Conservation (phyloP, 2,888 invertebrate genomes). For the Chymomyza procnemis region DNA sequence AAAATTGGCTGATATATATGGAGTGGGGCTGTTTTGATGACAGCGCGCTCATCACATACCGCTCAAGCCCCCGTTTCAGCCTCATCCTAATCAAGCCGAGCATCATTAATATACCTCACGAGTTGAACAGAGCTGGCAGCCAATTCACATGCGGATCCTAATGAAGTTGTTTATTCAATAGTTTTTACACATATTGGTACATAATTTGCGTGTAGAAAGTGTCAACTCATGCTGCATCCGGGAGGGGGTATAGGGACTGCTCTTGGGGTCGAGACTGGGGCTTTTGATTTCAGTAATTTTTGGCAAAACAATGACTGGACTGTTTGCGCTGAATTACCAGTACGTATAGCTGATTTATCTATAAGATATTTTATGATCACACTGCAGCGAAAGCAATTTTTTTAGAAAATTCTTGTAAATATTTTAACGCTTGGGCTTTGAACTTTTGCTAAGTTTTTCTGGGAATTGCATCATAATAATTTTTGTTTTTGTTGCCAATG, state of each 20-base stretch:
- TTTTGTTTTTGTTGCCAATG: conserved; percentile 39
- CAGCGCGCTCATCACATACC: not conserved
- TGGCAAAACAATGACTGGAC: not conserved
- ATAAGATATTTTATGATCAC: too few species aligned
- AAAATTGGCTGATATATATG: conserved; percentile 14
- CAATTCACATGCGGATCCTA: conserved; percentile 58
- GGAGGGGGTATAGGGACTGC: too few species aligned
- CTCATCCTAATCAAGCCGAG: not conserved
- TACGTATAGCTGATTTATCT: too few species aligned
- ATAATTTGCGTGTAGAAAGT: conserved; percentile 49
- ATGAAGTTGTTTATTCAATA: conserved; percentile 67
- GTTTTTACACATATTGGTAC: conserved; percentile 52
- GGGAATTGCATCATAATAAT: conserved; percentile 56
- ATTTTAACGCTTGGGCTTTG: not conserved
- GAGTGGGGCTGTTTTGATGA: conserved; percentile 18
- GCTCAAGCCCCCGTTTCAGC: not conserved
- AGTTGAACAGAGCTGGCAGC: not conserved
- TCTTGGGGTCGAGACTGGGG: not conserved
- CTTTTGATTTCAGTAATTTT: not conserved
- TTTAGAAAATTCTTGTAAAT: not conserved
- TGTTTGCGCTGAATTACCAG: not conserved
- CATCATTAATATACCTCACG: conserved; percentile 1
- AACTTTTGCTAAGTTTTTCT: conserved; percentile 33
- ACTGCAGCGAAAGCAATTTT: not conserved
- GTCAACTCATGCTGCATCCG: conserved; percentile 19